Conservation (phyloP, 2,888 invertebrate genomes). For the Chaetogeoica ovagalla region DNA sequence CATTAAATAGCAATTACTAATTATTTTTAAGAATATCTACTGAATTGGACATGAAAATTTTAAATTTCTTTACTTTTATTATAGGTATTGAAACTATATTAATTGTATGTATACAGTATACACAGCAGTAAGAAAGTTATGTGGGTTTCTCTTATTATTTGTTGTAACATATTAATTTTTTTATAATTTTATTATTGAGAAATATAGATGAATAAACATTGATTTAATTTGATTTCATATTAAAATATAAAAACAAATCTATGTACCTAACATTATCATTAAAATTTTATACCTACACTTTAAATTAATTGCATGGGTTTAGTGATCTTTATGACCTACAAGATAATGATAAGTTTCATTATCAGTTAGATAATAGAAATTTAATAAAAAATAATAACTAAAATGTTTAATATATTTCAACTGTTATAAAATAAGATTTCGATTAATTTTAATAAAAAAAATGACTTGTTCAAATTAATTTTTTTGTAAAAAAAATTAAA, state of each 20-base stretch:
- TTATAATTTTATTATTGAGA: slow-evolving; percentile 1
- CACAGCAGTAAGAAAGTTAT: neutral
- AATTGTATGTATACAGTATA: neutral
- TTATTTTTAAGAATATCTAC: neutral
- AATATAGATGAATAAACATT: slow-evolving; percentile 19
- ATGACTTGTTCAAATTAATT: too few species aligned
- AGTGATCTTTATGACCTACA: slow-evolving; percentile 17
- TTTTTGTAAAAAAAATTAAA: too few species aligned
- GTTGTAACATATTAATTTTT: neutral
- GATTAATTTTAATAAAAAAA: too few species aligned
- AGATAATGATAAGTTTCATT: neutral
- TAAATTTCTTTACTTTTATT: neutral
- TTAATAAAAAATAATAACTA: neutral
- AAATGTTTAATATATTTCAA: neutral
- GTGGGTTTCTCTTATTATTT: neutral
- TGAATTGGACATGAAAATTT: neutral
- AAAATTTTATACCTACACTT: neutral
- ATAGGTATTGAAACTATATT: neutral
- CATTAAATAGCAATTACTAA: neutral
- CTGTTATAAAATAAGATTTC: neutral
- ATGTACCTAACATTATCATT: slow-evolving; percentile 2
- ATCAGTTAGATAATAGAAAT: neutral
- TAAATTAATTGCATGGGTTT: slow-evolving; percentile 6
- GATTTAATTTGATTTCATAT: neutral
- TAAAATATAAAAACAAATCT: slow-evolving; percentile 6